phyloP scores from a whole-genome alignment of 2,888 invertebrate species.

The Eristalis tenax region DNA sequence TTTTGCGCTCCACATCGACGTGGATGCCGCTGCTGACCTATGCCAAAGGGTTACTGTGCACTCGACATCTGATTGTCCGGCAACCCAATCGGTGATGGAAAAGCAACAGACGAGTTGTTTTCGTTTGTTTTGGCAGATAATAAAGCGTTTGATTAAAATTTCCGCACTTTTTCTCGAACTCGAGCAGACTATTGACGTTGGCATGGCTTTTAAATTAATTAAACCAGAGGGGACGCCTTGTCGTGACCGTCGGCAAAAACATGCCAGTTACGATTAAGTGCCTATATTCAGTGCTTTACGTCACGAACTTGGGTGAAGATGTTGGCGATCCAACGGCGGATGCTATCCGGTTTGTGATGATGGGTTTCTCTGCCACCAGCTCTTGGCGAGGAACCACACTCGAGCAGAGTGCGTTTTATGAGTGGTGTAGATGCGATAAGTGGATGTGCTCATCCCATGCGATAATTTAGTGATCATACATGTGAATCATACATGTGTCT shows the following conservation, averaged over 20 bases:
- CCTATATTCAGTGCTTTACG: constrained; percentile 5
- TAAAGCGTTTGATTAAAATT: constrained; percentile 54
- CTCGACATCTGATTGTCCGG: constrained; percentile 40
- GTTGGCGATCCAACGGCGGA: background rate
- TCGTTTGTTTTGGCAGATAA: constrained; percentile 30
- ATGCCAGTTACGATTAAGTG: constrained; percentile 23
- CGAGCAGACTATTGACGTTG: constrained; percentile 29
- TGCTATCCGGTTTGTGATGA: background rate
- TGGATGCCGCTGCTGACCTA: constrained; percentile 20
- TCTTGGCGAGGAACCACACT: background rate
- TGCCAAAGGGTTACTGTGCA: constrained; percentile 30
- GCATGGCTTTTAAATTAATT: constrained; percentile 49
- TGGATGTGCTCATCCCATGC: background rate
- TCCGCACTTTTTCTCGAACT: constrained; percentile 21
- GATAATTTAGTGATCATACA: background rate
- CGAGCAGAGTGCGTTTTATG: background rate
- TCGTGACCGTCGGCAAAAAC: background rate
- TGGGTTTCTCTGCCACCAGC: background rate
- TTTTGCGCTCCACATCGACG: constrained; percentile 4
- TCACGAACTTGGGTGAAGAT: background rate
- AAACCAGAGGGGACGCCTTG: background rate
- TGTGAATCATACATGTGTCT: background rate
- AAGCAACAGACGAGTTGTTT: constrained; percentile 39
- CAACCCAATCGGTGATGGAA: constrained; percentile 34
- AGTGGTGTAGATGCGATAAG: background rate